Evolutionary conservation across 2,113 vertebrate genomes (phyloP).

Genomic region (Phylloscopus whistleri): DNA sequence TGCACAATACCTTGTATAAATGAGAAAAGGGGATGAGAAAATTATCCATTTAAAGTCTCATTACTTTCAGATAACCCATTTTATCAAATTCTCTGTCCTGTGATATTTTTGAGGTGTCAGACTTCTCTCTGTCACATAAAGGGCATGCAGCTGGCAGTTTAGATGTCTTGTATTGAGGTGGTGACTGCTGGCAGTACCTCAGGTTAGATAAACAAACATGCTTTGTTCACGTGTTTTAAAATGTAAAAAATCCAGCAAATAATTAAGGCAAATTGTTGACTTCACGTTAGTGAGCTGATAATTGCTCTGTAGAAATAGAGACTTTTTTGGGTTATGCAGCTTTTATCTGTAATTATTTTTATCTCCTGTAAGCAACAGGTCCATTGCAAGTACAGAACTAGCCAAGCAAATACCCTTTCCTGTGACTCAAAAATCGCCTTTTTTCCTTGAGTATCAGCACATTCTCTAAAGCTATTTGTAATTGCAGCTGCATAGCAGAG

Average conservation of each 20-base stretch:
- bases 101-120: background rate
- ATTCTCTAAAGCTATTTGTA: background rate
- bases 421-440: background rate
- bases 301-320: constrained; percentile 18
- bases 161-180: background rate
- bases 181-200: background rate
- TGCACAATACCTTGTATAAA: background rate
- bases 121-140: background rate
- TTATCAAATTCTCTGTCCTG: background rate
- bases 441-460: background rate
- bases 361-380: background rate
- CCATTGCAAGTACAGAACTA: background rate
- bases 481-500: background rate
- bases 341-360: constrained; percentile 36
- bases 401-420: constrained; percentile 4
- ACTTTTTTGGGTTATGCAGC: background rate
- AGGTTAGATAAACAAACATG: background rate
- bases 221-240: background rate
- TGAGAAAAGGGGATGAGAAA: background rate
- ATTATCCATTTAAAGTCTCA: background rate
- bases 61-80: background rate
- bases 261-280: background rate
- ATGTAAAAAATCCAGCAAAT: background rate
- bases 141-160: background rate
- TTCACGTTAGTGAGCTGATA: background rate